Base-by-base conservation (phyloP, 2,113 vertebrate species). In the Chloebia gouldiae region DNA sequence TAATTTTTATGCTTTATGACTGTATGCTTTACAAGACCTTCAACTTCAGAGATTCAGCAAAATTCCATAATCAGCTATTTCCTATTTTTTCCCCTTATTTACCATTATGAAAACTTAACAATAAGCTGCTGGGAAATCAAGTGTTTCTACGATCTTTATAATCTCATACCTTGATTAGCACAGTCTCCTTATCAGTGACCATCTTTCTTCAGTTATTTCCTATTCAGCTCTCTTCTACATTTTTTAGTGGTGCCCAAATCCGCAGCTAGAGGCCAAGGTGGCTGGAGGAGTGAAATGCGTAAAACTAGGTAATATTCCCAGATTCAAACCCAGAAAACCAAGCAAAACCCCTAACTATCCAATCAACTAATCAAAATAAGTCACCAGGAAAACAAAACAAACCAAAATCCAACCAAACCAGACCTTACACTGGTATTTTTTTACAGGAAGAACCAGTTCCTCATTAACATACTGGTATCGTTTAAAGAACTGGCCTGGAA, bases 401-500 rank as follows among this genome's bases (percentile, higher is more conserved):
- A 23, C 2, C 1, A 79, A 60, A 65, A 54, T 9, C 2, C 6
- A 40, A 16, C 1, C 2, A 39, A 73, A 18, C 0, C 24, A 59
- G 31, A 45, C 6, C 2, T 3, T 28, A 56, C 28, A 35, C 2
- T 0, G 0, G 3, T 27, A 15, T 51, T 19, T 22, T 60, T 70
- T 28, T 40, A 10, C 8, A 47, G 49, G 40, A 60, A 44, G 2
- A n/a, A 37, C 1, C 6, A 69, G 20, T 21, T 60, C 31, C 6
- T 87, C 5, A 24, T 81, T 73, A 82, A 4, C 0, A 0, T 30
- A 28, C 7, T 37, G 5, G 6, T 21, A 45, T 37, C 76, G 12
- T 19, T 80, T 23, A 33, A 90, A 56, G 6, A 71, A n/a, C 30
- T 59, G 47, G 1, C 7, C 27, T 50, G 42, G 45, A 71, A 42